Base-by-base conservation (phyloP, 2,888 invertebrate genomes). In the Iselma pallidipennis region DNA sequence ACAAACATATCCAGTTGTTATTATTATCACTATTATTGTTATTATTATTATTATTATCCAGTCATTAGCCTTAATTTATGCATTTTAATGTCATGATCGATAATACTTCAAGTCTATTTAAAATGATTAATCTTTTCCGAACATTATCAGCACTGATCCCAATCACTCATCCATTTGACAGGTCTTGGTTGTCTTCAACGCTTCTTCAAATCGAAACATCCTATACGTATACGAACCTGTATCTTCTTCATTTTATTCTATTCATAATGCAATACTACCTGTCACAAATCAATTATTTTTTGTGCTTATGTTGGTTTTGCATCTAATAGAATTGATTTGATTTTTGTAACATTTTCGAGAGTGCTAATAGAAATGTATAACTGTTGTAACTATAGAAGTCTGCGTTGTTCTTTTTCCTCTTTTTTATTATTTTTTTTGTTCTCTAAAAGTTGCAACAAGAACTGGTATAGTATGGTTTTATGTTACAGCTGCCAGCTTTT, bases 111-210 rank as follows among this genome's bases (percentile, higher is more conserved):
- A 21, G 21, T 45, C 45, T 45, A 45, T 45, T 45, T 45, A 21
- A 10, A 21, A 45, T 45, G 45, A 45, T 45, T 45, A 21, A 45
- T 45, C 45, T 45, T 10, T 4, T 21, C 45, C 45, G 12, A 45
- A 45, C 45, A 45, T 45, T 45, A 45, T 45, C 45, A 45, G 21
- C 45, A 45, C 21, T 45, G 45, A 45, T 45, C 45, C 45, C 21
- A 45, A 45, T 45, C 45, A 45, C 10, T 45, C 45, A 45, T 45
- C 21, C 21, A 21, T 9, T 21, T 45, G 45, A 45, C 45, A 45
- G 45, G 10, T 45, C 45, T 5, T 45, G 21, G 45, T 4, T 45
- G 21, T 19, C 45, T 45, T 45, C 45, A 45, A 45, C 45, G 45
- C 45, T 45, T 45, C 45, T 45, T 45, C 45, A 45, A 45, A 45